These are phyloP conservation scores for Ophthalmolycus amberensis DNA, from an alignment of 2,113 vertebrate genomes.

Conservation along the genomic window DNA sequence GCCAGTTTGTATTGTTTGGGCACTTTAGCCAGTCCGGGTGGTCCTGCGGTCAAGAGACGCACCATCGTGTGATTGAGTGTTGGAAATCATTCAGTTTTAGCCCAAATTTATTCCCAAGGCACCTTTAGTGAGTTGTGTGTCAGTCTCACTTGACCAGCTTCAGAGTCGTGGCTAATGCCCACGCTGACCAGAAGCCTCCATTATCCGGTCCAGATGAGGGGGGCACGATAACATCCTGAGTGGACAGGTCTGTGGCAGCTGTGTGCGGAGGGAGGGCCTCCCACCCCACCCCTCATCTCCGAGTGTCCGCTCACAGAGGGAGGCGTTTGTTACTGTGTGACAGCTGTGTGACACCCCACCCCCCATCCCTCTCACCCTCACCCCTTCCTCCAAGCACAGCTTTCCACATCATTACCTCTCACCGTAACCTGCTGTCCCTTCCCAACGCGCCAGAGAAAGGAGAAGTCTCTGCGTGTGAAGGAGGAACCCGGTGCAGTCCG, in stretches of 20 bases:
- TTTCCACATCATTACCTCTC: slow-evolving; percentile 69
- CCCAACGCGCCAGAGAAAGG: slow-evolving; percentile 40
- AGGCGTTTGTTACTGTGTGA: slow-evolving; percentile 69
- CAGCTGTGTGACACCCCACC: slow-evolving; percentile 66
- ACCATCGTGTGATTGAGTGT: not conserved
- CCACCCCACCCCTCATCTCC: slow-evolving; percentile 28
- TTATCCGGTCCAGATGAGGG: slow-evolving; percentile 66
- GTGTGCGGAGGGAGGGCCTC: slow-evolving; percentile 50
- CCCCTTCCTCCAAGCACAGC: slow-evolving; percentile 57
- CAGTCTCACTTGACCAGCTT: not conserved
- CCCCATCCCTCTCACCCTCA: slow-evolving; percentile 7
- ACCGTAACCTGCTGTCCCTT: slow-evolving; percentile 52
- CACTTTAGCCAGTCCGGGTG: slow-evolving; percentile 3
- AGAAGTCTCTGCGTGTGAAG: slow-evolving; percentile 3
- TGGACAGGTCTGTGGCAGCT: slow-evolving; percentile 77
- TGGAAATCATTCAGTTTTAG: not conserved
- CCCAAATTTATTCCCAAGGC: not conserved
- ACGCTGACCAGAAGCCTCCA: slow-evolving; percentile 35
- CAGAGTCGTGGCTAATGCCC: slow-evolving; percentile 18
- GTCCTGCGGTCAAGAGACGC: not conserved
- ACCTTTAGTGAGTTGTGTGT: not conserved
- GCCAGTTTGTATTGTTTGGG: not conserved
- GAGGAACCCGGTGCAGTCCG: slow-evolving; percentile 4
- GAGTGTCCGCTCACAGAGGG: slow-evolving; percentile 57
- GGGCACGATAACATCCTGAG: slow-evolving; percentile 56